Evolutionary conservation across 2,888 invertebrate species (phyloP), one percentile per base, ranked within the genome.

Genomic region (Agrotis exclamationis): DNA sequence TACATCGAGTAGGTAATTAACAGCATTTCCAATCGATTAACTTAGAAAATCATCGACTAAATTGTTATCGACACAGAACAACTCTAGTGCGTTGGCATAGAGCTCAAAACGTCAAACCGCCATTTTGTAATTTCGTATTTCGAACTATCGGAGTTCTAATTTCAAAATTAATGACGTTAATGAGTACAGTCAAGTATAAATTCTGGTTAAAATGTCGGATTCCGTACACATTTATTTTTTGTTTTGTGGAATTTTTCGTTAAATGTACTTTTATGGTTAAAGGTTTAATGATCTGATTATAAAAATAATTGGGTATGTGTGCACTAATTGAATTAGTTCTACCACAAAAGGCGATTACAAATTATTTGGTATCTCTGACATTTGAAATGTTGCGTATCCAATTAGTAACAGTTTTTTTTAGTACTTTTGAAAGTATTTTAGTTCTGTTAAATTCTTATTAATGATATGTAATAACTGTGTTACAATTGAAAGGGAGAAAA

Each of bases 11-110:
- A n/a, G n/a, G n/a, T 80, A 83, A 83, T 83, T 83, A 83, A 72
- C 48, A 63, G 56, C 78, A 83, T 83, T 83, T 80, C 74, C 73
- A 82, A 79, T 79, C 74, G 74, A 82, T 82, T 82, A 79, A 66
- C 68, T 75, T 13, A 14, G 79, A 48, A 51, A 51, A 77, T 70
- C 57, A 83, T 80, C 67, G 73, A 73, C 57, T 73, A 44, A 62
- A 39, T 39, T 9, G 75, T 70, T 54, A 83, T 80, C 67, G 73
- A 73, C 57, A 70, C 33, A 62, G 62, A 28, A 14, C 75, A 68
- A 50, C 72, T 66, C 70, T 83, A 76, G 33, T 58, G 20, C 56
- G 18, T 70, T n/a, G 63, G 44, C 58, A 72, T 77, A 82, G 45
- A 58, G 82, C 48, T 70, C 28, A 11, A 56, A 71, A 75, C 60